Evolutionary conservation across 2,113 vertebrate genomes (phyloP).

Genomic region (Nibea coibor): DNA sequence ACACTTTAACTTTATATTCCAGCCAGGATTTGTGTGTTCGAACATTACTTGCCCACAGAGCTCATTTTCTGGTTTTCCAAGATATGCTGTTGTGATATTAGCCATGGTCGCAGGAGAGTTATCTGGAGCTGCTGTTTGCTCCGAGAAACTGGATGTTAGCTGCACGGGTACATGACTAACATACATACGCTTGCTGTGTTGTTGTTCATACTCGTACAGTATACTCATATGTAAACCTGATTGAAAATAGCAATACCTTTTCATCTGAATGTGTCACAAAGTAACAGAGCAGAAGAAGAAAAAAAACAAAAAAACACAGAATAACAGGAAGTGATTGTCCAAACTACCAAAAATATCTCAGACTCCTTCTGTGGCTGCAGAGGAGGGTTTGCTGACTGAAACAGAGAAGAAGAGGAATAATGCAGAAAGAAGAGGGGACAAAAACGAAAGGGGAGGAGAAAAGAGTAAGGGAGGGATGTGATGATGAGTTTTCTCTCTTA

Average conservation of each 20-base stretch:
- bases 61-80: too few relatives aligned
- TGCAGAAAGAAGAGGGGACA: constrained; percentile 22
- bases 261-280: constrained; percentile 24
- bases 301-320: constrained; percentile 12
- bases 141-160: too few relatives aligned
- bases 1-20: too few relatives aligned
- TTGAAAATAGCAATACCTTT: not conserved
- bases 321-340: constrained; percentile 56
- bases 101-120: too few relatives aligned
- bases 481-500: constrained; percentile 88
- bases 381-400: constrained; percentile 64
- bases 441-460: constrained; percentile 20
- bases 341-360: constrained; percentile 71
- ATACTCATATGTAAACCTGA: not conserved
- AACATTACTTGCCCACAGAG: too few relatives aligned
- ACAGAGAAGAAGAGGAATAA: constrained; percentile 66
- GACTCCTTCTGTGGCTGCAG: constrained; percentile 68
- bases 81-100: too few relatives aligned
- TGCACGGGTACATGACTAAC: too few relatives aligned
- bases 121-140: too few relatives aligned
- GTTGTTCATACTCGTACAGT: too few relatives aligned
- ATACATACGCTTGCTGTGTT: too few relatives aligned
- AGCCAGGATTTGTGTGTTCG: too few relatives aligned
- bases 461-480: constrained; percentile 56
- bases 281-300: constrained; percentile 20